Percentiles rank a stretch among this genome's conserved stretches.
phyloP scores from a whole-genome alignment of 2,113 vertebrate genomes.

The Sylvia atricapilla region DNA sequence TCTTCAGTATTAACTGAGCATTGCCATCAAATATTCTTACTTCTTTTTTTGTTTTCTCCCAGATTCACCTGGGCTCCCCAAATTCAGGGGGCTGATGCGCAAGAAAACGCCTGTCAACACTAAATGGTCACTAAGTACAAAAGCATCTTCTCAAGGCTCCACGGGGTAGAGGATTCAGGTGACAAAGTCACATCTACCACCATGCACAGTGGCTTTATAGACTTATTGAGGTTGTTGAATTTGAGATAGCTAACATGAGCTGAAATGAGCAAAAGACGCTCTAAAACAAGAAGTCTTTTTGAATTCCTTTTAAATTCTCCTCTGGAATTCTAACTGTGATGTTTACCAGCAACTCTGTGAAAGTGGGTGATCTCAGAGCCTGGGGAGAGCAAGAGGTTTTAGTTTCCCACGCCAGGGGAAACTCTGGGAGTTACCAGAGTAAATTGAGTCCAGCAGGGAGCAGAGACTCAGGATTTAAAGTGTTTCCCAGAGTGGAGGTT shows the following conservation, averaged over 20 bases:
- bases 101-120: neutral
- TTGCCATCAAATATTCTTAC: neutral
- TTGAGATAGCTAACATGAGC: neutral
- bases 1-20: neutral
- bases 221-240: neutral
- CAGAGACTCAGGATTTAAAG: neutral
- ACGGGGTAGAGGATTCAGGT: neutral
- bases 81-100: neutral
- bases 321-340: neutral
- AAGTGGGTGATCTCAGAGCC: neutral
- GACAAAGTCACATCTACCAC: neutral
- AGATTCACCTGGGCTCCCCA: neutral
- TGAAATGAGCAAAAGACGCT: neutral
- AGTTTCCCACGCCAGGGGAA: neutral
- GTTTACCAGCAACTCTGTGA: neutral
- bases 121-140: neutral
- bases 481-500: neutral
- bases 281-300: neutral
- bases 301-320: neutral
- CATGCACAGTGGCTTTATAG: neutral
- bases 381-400: neutral
- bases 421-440: neutral
- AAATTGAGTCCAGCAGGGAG: neutral
- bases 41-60: neutral
- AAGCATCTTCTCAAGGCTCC: neutral